Base-by-base conservation (phyloP, 2,797 vertebrate genomes). In the Lutjanus campechanus region DNA sequence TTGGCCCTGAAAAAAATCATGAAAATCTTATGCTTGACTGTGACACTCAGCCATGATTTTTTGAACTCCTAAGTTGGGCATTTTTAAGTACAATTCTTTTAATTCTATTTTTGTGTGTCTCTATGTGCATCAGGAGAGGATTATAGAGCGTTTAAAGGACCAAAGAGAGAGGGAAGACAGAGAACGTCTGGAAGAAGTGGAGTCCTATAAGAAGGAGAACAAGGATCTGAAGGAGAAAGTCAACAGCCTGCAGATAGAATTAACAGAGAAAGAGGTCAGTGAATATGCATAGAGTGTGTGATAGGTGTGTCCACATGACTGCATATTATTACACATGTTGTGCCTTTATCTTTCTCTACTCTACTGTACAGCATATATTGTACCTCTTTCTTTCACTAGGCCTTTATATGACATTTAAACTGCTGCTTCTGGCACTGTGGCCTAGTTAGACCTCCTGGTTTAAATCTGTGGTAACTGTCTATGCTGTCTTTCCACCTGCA, bases 141-240 rank as follows among this genome's bases (percentile, higher is more conserved):
- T 99, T 82, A 99, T 99, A 66, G 98, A 99, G 81, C 97, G 98
- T 77, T 96, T 99, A 93, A 99, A 99, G 95, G 98, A 99, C 91
- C 98, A 99, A 91, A 95, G 98, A 66, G 98, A 99, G 74, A 94
- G 97, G 80, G 98, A 99, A 91, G 98, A 99, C 89, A 95, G 97
- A 87, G 98, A 99, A 92, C 96, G 98, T 85, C 92, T 98, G 88
- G 98, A 98, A 87, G 98, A 99, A 93, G 96, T 97, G 43, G 98
- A 99, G 62, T 97, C 96, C 4, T 99, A 97, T 76, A 98, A 98
- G 91, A 99, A 99, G 92, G 98, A 99, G 90, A 99, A 99, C 94
- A 99, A 99, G 92, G 98, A 99, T 59, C 94, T 99, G 53, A 99
- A 99, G 93, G 98, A 99, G 89, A 99, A 97, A 91, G 97, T 99